Base-by-base conservation (phyloP, 2,113 vertebrate species). In the Nerophis lumbriciformis region DNA sequence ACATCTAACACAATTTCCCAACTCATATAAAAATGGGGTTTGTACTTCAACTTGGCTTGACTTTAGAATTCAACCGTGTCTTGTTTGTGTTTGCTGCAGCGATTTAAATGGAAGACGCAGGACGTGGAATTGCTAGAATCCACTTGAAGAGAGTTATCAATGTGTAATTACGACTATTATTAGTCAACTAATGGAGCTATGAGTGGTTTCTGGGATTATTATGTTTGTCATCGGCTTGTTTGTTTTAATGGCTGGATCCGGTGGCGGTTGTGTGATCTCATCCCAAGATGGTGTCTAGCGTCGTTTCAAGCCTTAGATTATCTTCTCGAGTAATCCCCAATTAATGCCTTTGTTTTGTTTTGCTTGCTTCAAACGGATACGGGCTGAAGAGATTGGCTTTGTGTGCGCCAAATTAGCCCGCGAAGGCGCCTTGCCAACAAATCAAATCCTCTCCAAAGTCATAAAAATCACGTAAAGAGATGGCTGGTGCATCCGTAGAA, bases 321-420 rank as follows among this genome's bases (percentile, higher is more conserved):
- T 42, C 8, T 61, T 16, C 21, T 38, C 21, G 48, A 14, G 36
- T 57, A 55, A 38, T 65, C 37, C 28, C 44, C 53, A 16, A 56
- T 60, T 60, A 49, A 61, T 57, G 28, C 14, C 28, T 12, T 8
- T 49, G 44, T 56, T 66, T 48, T 53, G 1, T 60, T 63, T 39
- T 21, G 59, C 51, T 60, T 39, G 15, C 21, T 28, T 54, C 9
- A 6, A 5, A 16, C 39, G 48, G 6, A 44, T 19, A 39, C 45
- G 8, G 38, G 15, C 35, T 54, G 51, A 56, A 57, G 0, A 60
- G 35, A 44, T 37, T 14, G 39, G n/a, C 37, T 11, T 11, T 42
- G 38, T 10, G 38, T 45, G 39, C 11, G 8, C 12, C 16, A n/a
- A 53, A 56, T 56, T 28, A 47, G 15, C 3, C 36, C 45, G 50